Evolutionary conservation across 2,888 invertebrate genomes (phyloP), one percentile per base, ranked within the genome.

Genomic region (Unio delphinus): DNA sequence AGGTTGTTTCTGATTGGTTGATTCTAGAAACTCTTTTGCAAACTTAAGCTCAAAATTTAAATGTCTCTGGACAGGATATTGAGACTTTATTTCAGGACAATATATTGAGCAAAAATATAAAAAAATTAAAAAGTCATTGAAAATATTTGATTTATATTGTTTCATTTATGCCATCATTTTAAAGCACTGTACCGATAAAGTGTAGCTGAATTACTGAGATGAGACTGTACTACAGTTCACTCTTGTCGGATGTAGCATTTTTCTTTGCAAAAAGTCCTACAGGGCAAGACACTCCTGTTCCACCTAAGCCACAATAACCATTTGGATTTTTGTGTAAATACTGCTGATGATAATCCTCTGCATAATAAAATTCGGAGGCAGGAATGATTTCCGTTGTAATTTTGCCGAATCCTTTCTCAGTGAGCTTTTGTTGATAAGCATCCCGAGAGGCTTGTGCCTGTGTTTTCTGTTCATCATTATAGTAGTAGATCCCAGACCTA

Each of bases 311-410:
- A 77, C 90, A 90, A 73, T 89, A 89, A 3, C 89, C 90, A 28
- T 76, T 73, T 0, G 88, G 88, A 72, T 89, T 89, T 74, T 89
- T 90, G 73, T 88, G 83, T 66, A 90, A 78, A 73, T 90, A 89
- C 75, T 90, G 89, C 69, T 90, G 90, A 65, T 90, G 90, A 69
- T 88, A 87, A 69, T 89, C 89, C 60, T 89, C 89, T 15, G 90
- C 90, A 75, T 89, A 88, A 70, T 86, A 89, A 76, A 90, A 89
- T 59, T 86, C 83, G 17, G 74, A 45, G 0, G 83, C 88, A 5
- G 83, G 76, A 11, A 74, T 8, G 8, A 90, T 87, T 73, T 90
- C 89, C 5, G 90, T 89, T 1, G 86, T 87, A 34, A 90, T 89
- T 54, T 73, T 76, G 3, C 81, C 82, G 64, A 79, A 76, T 5